Evolutionary conservation across 2,797 vertebrate species (phyloP).

Genomic region (Acipenser transmontanus): DNA sequence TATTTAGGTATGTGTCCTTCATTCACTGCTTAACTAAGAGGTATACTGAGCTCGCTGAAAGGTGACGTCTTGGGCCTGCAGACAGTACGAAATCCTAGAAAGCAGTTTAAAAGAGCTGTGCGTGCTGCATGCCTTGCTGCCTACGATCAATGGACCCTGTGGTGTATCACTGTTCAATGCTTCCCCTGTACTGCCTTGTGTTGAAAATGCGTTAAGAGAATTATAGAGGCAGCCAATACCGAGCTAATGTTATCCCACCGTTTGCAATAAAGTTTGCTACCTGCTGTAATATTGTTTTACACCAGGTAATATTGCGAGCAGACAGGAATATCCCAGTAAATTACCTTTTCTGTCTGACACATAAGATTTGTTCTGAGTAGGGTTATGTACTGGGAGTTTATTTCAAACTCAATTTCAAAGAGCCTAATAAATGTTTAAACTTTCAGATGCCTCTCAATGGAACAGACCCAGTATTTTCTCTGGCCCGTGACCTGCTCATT

Average conservation of each 20-base stretch:
- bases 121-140: too few species aligned
- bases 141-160: too few species aligned
- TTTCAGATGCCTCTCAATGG: constrained; percentile 13
- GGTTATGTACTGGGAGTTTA: constrained; percentile 18
- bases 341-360: constrained; percentile 35
- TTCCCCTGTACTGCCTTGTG: not conserved
- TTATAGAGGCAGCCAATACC: constrained; percentile 49
- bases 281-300: constrained; percentile 47
- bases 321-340: constrained; percentile 1
- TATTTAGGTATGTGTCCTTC: too few species aligned
- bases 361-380: constrained; percentile 39
- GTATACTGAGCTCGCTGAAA: too few species aligned
- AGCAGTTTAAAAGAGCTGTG: too few species aligned
- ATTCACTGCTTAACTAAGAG: too few species aligned
- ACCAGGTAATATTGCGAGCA: constrained; percentile 42
- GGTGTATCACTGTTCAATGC: not conserved
- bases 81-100: too few species aligned
- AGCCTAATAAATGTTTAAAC: constrained; percentile 29
- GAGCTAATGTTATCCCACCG: constrained; percentile 50
- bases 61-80: too few species aligned
- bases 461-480: constrained; percentile 10
- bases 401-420: constrained; percentile 20
- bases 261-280: constrained; percentile 49
- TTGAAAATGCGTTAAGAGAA: constrained; percentile 11
- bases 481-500: constrained; percentile 18